Evolutionary conservation across 30 jellyfish, hydroid and myxozoan genomes (phyloP).

Genomic region (Hydractinia symbiolongicarpus): DNA sequence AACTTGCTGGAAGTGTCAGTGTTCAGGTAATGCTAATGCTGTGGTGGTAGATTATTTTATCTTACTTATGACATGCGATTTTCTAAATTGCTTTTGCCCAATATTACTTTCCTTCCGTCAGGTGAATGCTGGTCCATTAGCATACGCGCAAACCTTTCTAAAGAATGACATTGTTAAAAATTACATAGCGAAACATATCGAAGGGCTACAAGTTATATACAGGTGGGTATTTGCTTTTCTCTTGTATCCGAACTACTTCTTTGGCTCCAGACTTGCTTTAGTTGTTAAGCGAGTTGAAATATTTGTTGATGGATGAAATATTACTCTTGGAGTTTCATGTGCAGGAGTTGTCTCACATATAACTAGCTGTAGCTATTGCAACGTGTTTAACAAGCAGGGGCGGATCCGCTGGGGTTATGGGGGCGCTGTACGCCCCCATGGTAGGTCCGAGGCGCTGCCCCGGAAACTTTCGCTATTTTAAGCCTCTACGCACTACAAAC

Average conservation of each 20-base stretch:
- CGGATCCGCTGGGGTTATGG: too few relatives aligned
- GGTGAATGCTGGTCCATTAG: conserved; percentile 99
- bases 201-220: conserved; percentile 66
- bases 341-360: too few relatives aligned
- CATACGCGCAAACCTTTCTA: conserved; percentile 89
- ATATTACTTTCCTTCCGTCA: conserved; percentile 12
- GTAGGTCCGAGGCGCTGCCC: too few relatives aligned
- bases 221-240: conserved; percentile 39
- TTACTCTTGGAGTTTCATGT: too few relatives aligned
- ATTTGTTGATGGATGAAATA: too few relatives aligned
- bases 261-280: neutral
- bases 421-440: too few relatives aligned
- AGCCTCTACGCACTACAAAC: too few relatives aligned
- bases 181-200: conserved; percentile 76
- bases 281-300: too few relatives aligned
- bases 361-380: too few relatives aligned
- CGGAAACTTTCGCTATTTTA: too few relatives aligned
- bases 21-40: conserved; percentile 51
- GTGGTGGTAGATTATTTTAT: neutral
- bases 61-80: neutral
- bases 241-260: neutral
- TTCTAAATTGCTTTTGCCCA: neutral
- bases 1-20: conserved; percentile 95
- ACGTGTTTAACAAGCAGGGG: too few relatives aligned
- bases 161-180: conserved; percentile 56